A percentile compares a stretch with the other conserved stretches of the same genome.
These are phyloP conservation scores for Limnephilus rhombicus DNA, from an alignment of 2,888 invertebrate species.

Conservation along the genomic window DNA sequence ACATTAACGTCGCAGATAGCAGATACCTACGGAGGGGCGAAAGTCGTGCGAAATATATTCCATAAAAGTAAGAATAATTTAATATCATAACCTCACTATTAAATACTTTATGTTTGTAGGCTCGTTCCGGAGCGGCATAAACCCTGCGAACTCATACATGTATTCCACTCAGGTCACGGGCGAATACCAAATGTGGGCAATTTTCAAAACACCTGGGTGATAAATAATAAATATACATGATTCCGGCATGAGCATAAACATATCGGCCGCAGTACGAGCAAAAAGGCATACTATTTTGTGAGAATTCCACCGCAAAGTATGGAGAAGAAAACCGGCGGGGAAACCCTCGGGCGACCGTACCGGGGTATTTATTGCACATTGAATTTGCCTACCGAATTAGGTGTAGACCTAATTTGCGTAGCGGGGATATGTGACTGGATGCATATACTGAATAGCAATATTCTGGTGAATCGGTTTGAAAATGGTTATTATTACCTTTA, in stretches of 20 bases:
- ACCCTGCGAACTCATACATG: background rate
- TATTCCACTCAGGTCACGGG: conserved; percentile 14
- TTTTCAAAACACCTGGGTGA: conserved; percentile 39
- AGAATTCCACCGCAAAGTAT: conserved; percentile 39
- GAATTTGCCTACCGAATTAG: conserved; percentile 51
- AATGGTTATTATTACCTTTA: too few relatives aligned
- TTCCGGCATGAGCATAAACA: conserved; percentile 49
- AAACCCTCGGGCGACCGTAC: conserved; percentile 26
- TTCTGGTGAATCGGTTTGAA: background rate
- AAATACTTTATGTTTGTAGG: background rate
- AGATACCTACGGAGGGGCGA: background rate
- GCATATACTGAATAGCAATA: background rate
- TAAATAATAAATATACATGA: conserved; percentile 57
- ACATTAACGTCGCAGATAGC: too few relatives aligned
- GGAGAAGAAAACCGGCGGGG: background rate
- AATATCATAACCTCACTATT: background rate
- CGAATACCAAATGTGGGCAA: conserved; percentile 50
- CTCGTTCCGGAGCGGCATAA: background rate
- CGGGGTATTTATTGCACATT: conserved; percentile 58
- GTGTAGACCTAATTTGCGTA: conserved; percentile 32
- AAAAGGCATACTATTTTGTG: conserved; percentile 45
- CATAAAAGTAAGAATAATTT: background rate
- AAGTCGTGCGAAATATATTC: background rate
- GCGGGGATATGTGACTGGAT: background rate
- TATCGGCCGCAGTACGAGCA: conserved; percentile 41